Percentiles rank a stretch among this genome's conserved stretches.
Evolutionary conservation across 2,888 invertebrate genomes (phyloP).

Genomic region (Drosophila nr. perissopoda): DNA sequence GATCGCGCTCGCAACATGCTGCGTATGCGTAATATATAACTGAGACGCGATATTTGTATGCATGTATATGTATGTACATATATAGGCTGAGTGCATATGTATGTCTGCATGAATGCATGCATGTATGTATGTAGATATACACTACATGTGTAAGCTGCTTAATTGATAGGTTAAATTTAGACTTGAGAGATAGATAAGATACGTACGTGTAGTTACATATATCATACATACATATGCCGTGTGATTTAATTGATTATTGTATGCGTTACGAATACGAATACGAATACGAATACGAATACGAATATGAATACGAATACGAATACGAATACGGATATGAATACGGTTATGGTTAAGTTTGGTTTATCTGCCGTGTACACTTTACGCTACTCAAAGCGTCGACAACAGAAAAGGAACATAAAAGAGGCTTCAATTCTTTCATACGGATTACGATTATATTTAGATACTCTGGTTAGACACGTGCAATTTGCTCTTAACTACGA

Average conservation of each 20-base stretch:
- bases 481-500: constrained; percentile 65
- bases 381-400: constrained; percentile 39
- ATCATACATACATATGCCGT: constrained; percentile 43
- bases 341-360: constrained; percentile 29
- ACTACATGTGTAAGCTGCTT: constrained; percentile 48
- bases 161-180: constrained; percentile 37
- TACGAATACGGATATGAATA: constrained; percentile 31
- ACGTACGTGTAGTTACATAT: constrained; percentile 37
- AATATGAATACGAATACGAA: constrained; percentile 15
- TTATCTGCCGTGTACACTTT: constrained; percentile 50
- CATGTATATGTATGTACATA: constrained; percentile 14
- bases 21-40: constrained; percentile 41
- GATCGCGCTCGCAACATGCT: constrained; percentile 29
- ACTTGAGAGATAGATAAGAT: constrained; percentile 44
- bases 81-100: constrained; percentile 29
- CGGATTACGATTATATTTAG: constrained; percentile 43
- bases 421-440: constrained; percentile 38
- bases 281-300: constrained; percentile 16
- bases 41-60: constrained; percentile 2
- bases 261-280: constrained; percentile 31
- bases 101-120: constrained; percentile 26
- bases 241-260: constrained; percentile 46
- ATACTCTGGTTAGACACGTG: constrained; percentile 67
- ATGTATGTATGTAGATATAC: constrained; percentile 15
- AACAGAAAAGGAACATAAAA: constrained; percentile 29